These are phyloP conservation scores for Parnassius glacialis DNA, from an alignment of 2,888 invertebrate genomes.

Conservation along the genomic window DNA sequence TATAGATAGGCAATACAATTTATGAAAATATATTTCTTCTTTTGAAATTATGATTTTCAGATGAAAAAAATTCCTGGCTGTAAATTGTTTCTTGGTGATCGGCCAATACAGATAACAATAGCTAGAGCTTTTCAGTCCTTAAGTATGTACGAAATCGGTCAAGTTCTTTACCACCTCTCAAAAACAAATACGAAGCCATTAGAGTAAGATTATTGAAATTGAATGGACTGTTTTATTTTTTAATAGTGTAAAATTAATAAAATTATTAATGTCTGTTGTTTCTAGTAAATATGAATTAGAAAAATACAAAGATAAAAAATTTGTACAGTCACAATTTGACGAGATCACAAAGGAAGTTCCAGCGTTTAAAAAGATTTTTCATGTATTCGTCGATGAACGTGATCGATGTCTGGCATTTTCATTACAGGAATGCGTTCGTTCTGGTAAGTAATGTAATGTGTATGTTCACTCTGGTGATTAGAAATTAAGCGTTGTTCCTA, in stretches of 20 bases:
- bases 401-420: conserved; percentile 73
- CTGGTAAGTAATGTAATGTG: conserved; percentile 44
- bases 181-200: conserved; percentile 65
- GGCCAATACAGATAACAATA: conserved; percentile 73
- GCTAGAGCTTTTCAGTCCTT: conserved; percentile 71
- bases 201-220: conserved; percentile 47
- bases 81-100: conserved; percentile 70
- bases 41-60: conserved; percentile 42
- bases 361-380: conserved; percentile 74
- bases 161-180: conserved; percentile 70
- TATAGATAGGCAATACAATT: no score
- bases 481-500: no score
- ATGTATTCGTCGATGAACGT: conserved; percentile 74
- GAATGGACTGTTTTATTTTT: background rate
- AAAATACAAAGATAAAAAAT: conserved; percentile 68
- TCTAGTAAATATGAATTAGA: conserved; percentile 63
- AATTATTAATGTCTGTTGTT: conserved; percentile 20
- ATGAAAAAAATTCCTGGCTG: conserved; percentile 75
- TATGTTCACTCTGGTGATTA: no score
- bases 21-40: background rate
- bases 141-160: conserved; percentile 66
- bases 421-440: conserved; percentile 69
- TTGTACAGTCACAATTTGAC: conserved; percentile 70
- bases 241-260: conserved; percentile 19
- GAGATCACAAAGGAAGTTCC: conserved; percentile 71